Base-by-base conservation (phyloP, 53 echinoderm and acorn worm species). In the Zoroaster sp. region DNA sequence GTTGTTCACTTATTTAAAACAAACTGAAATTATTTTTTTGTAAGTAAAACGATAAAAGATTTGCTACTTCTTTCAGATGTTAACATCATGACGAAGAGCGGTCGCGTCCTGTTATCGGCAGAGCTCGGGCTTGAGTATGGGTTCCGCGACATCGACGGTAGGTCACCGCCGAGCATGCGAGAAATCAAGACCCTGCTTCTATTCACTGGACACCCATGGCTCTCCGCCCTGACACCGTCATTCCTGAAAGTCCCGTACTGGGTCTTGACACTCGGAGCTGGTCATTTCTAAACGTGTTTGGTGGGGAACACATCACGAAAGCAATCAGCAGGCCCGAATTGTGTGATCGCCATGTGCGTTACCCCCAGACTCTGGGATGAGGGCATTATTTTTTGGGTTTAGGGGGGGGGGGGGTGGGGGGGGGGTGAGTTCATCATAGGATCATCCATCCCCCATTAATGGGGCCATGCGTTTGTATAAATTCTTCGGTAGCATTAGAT, bases 41-140 rank as follows among this genome's bases (percentile, higher is more conserved):
- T n/a, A n/a, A n/a, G n/a, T n/a, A n/a, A n/a, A n/a, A n/a, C n/a
- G n/a, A n/a, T n/a, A n/a, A n/a, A n/a, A n/a, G n/a, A n/a, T n/a
- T n/a, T n/a, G n/a, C n/a, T n/a, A n/a, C n/a, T n/a, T n/a, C n/a
- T 47, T 53, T 36, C 39, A 40, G 94, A 94, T 83, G 75, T 47
- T 41, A 88, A 95, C 34, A 88, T 95, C 72, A 93, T 95, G 93
- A 35, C 51, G 18, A 95, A 95, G 74, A 70, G 90, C 5, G 95
- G 95, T 32, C 83, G 93, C 3, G 81, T 95, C 38, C 46, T 95
- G 28, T 41, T 90, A 43, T 78, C 95, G n/a, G 72, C 63, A 8
- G 95, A 95, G 77, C 78, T 95, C 5, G 95, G 88, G 3, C n/a
- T 44, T 0, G 95, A 95, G 80, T 95, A 95, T 52, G 88, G 90